Evolutionary conservation across 2,113 vertebrate genomes (phyloP).

Genomic region (Elgaria multicarinata): DNA sequence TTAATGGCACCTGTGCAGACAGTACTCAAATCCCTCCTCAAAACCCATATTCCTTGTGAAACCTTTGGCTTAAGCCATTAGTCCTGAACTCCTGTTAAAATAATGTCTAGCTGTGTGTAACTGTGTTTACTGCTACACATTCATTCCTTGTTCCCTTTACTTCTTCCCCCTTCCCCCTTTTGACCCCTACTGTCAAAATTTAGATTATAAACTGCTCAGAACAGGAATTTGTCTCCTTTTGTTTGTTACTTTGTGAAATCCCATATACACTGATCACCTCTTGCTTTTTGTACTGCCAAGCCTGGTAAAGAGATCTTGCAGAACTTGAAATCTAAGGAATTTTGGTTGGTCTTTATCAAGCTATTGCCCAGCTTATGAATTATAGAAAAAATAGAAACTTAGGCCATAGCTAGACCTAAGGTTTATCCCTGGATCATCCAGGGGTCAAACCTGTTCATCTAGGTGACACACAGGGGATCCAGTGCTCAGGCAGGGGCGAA

Average conservation of each 20-base stretch:
- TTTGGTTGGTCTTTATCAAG: too few species aligned
- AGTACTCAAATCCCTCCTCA: not conserved
- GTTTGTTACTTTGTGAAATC: not conserved
- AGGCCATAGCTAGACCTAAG: too few species aligned
- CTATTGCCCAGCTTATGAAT: too few species aligned
- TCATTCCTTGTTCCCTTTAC: not conserved
- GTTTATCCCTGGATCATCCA: too few species aligned
- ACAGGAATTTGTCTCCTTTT: not conserved
- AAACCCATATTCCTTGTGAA: not conserved
- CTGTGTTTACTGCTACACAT: not conserved
- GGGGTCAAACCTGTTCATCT: too few species aligned
- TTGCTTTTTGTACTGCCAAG: too few species aligned
- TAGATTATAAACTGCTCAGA: not conserved
- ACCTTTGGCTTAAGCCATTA: not conserved
- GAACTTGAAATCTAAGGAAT: too few species aligned
- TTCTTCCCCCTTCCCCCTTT: not conserved
- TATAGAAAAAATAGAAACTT: not conserved
- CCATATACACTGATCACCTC: not conserved
- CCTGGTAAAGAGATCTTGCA: too few species aligned
- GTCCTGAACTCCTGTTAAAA: not conserved
- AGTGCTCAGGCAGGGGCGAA: too few species aligned
- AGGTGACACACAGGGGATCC: too few species aligned
- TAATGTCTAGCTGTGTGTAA: not conserved
- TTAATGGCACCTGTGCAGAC: not conserved
- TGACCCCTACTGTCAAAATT: not conserved